phyloP scores from a whole-genome alignment of 2,888 invertebrate genomes.

The Crioceris asparagi region DNA sequence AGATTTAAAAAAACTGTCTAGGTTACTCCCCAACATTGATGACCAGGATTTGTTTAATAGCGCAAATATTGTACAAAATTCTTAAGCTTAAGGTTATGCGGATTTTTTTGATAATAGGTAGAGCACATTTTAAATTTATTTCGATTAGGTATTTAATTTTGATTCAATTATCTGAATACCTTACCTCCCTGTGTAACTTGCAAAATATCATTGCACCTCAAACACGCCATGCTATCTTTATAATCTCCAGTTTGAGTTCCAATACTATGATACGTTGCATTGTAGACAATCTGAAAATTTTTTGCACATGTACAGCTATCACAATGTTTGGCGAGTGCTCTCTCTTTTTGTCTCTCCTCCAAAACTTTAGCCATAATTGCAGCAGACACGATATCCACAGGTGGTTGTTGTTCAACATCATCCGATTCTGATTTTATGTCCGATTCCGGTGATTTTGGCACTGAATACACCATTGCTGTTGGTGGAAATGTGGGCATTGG shows the following conservation, averaged over 20 bases:
- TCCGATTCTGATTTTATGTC: constrained; percentile 39
- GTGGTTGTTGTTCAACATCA: constrained; percentile 47
- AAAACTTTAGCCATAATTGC: constrained; percentile 86
- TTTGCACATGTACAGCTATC: constrained; percentile 65
- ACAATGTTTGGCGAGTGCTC: constrained; percentile 68
- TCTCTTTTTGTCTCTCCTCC: constrained; percentile 74
- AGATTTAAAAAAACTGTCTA: no score
- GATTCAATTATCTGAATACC: no score
- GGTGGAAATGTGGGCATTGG: constrained; percentile 74
- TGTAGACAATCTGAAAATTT: constrained; percentile 43
- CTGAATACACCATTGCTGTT: constrained; percentile 70
- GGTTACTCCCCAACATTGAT: no score
- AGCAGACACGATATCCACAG: constrained; percentile 72
- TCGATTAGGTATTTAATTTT: no score
- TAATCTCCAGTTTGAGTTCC: constrained; percentile 55
- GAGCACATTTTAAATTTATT: no score
- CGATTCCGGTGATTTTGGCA: constrained; percentile 37
- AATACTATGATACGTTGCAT: constrained; percentile 47
- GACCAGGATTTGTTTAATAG: no score
- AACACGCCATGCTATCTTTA: constrained; percentile 45
- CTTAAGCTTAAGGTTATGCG: no score
- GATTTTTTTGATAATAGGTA: no score
- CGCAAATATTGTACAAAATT: no score
- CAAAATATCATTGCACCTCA: constrained; percentile 46
- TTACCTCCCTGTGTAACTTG: no score